Evolutionary conservation across 2,888 invertebrate species (phyloP), one percentile per base, ranked within the genome.

Genomic region (Archaeoteleia sp.): DNA sequence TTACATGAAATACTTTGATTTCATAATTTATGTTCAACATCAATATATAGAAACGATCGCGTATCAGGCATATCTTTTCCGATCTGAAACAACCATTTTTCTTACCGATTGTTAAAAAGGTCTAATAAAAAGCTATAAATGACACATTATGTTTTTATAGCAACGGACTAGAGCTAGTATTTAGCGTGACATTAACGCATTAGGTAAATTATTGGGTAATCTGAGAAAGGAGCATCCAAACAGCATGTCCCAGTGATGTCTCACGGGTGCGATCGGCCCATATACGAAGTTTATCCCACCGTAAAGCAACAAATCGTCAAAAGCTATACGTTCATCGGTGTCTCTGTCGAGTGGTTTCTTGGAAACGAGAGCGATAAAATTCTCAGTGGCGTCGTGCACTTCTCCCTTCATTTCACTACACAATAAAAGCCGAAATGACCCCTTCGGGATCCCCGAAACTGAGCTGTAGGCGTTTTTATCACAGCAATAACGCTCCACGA

Each of bases 401-500:
- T 63, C 45, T 49, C 45, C 63, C 65, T 55, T 53, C 32, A 46
- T 60, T 65, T 54, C 40, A 29, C 30, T 48, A 30, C 37, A 60
- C 65, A 48, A 67, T 69, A 65, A 72, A 72, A 70, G 45, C 48
- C 43, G 51, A 54, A 67, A 61, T 25, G 35, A 46, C 12, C 53
- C 57, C 35, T 30, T 30, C 3, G 4, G 30, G 40, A 32, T 20
- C 23, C n/a, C n/a, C 12, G 8, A 17, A 30, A 27, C 46, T 40
- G 45, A 43, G 45, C 39, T 48, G 65, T 65, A 60, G 67, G 70
- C 70, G 70, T 60, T 62, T 70, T 70, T 67, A 70, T 70, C 63
- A 40, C 45, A 12, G 62, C 46, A 54, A 67, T 67, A 66, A 70
- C 20, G 49, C 35, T 13, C 35, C 35, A 15, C 2, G 35, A 3